Conservation (phyloP, 37 sponge, comb jelly and placozoan species). For the Ephydatia muelleri region DNA sequence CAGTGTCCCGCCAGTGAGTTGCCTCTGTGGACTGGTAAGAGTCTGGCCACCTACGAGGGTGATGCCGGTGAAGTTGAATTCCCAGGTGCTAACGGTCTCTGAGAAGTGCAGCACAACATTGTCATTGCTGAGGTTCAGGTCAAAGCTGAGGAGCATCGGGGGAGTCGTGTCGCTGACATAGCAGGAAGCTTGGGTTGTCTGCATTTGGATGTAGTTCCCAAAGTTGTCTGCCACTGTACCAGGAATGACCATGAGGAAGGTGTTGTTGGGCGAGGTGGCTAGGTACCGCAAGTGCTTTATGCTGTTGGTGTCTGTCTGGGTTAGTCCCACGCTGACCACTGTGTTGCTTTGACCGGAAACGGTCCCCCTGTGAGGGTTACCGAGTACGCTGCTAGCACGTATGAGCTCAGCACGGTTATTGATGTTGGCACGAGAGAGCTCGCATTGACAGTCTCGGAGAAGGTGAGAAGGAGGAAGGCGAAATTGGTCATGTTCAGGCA, state of each 20-base stretch:
- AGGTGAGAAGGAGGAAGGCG: constrained; percentile 66
- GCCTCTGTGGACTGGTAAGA: constrained; percentile 28
- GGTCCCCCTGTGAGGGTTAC: constrained; percentile 76
- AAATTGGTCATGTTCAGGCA: constrained; percentile 70
- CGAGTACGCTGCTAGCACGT: constrained; percentile 12
- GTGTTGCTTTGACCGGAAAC: constrained; percentile 65
- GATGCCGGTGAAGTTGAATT: constrained; percentile 70
- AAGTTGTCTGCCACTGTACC: constrained; percentile 82
- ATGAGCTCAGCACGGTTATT: constrained; percentile 51
- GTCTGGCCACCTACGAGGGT: constrained; percentile 47
- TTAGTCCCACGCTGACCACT: constrained; percentile 53
- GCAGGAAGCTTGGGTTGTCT: constrained; percentile 30
- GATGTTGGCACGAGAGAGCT: constrained; percentile 62
- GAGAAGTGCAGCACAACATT: constrained; percentile 72
- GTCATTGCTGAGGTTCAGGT: constrained; percentile 75
- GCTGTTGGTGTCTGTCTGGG: constrained; percentile 69
- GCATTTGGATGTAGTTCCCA: constrained; percentile 57
- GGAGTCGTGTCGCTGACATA: constrained; percentile 72
- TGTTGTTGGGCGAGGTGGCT: constrained; percentile 62
- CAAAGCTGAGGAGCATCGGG: constrained; percentile 64
- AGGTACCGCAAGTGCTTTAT: constrained; percentile 64
- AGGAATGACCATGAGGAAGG: constrained; percentile 49
- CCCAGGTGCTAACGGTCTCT: constrained; percentile 73
- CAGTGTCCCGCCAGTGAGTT: constrained; percentile 60
- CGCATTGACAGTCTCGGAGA: constrained; percentile 87